phyloP scores from a whole-genome alignment of 2,888 invertebrate genomes.

The Drosophila emarginata region DNA sequence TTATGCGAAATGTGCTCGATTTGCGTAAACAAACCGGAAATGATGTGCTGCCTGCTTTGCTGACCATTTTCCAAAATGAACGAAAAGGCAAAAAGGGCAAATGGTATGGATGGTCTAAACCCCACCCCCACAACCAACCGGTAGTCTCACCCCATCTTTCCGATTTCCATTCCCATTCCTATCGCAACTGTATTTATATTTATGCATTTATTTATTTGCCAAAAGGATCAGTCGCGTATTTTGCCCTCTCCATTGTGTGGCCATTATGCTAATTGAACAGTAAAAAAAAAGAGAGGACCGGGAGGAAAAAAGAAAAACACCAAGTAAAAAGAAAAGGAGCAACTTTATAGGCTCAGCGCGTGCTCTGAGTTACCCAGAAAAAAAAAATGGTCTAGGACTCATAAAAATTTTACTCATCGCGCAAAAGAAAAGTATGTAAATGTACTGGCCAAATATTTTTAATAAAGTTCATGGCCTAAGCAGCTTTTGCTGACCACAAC shows the following conservation, averaged over 20 bases:
- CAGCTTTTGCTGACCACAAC: constrained; percentile 63
- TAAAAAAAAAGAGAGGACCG: constrained; percentile 48
- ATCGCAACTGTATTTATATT: constrained; percentile 70
- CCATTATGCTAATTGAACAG: constrained; percentile 81
- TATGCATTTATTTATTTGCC: constrained; percentile 76
- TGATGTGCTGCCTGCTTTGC: constrained; percentile 65
- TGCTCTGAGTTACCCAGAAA: constrained; percentile 49
- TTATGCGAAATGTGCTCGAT: constrained; percentile 79
- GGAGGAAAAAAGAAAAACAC: too few relatives aligned
- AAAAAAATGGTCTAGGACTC: constrained; percentile 51
- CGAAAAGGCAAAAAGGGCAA: constrained; percentile 31
- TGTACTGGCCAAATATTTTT: constrained; percentile 71
- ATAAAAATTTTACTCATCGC: constrained; percentile 67
- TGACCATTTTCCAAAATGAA: constrained; percentile 69
- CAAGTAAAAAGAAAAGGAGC: constrained; percentile 28
- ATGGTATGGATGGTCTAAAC: constrained; percentile 9
- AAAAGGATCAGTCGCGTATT: constrained; percentile 71
- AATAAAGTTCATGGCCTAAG: constrained; percentile 72
- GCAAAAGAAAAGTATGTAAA: constrained; percentile 63
- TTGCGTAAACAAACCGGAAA: constrained; percentile 80
- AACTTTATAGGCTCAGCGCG: constrained; percentile 71
- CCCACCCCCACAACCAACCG: not conserved
- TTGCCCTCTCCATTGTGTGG: constrained; percentile 55
- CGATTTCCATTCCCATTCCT: not conserved
- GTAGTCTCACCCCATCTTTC: not conserved